Evolutionary conservation across 2,888 invertebrate genomes (phyloP).

Genomic region (Euplagia quadripunctaria): DNA sequence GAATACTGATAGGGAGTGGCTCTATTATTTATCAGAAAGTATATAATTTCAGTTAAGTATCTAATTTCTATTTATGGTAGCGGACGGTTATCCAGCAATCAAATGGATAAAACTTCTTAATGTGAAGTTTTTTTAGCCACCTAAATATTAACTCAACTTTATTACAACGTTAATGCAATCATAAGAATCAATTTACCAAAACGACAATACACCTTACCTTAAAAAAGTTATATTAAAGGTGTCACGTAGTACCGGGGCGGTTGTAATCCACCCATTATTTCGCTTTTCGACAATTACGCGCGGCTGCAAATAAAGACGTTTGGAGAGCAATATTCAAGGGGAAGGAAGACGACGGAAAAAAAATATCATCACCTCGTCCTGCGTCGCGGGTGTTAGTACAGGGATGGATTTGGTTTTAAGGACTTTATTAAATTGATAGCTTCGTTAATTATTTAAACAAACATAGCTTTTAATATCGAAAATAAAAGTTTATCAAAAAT

Average conservation of each 20-base stretch:
- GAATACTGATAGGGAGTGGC: no score
- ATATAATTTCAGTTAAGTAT: no score
- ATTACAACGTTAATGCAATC: conserved; percentile 26
- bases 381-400: conserved; percentile 26
- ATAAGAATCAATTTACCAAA: conserved; percentile 44
- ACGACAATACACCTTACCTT: conserved; percentile 36
- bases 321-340: conserved; percentile 64
- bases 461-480: not conserved
- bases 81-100: no score
- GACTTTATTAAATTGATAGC: not conserved
- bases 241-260: conserved; percentile 34
- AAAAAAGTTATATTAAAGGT: conserved; percentile 48
- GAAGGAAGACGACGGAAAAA: conserved; percentile 63
- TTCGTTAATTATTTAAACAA: not conserved
- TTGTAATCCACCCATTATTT: conserved; percentile 60
- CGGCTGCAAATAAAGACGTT: conserved; percentile 70
- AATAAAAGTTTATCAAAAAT: not conserved
- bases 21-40: no score
- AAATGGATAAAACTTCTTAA: no score
- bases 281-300: conserved; percentile 66
- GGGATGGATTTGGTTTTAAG: conserved; percentile 31
- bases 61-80: no score
- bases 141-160: conserved; percentile 1
- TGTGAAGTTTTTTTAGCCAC: no score
- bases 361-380: conserved; percentile 75